Percentiles rank a stretch among this genome's conserved stretches.
These are phyloP conservation scores for Scaptomyza cyrtandrae DNA, from an alignment of 2,888 invertebrate species.

Conservation along the genomic window DNA sequence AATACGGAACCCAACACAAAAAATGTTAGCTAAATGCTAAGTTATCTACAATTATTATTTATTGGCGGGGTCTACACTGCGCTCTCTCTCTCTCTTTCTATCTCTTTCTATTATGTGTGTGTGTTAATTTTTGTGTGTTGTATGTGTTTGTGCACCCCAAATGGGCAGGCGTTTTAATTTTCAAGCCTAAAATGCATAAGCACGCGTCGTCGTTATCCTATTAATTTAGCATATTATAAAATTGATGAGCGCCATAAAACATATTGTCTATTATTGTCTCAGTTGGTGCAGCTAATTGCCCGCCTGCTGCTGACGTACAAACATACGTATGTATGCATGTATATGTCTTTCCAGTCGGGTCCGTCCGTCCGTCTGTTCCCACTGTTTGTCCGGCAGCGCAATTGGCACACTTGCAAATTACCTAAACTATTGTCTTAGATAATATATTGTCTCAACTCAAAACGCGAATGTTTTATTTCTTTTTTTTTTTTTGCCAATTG, in stretches of 20 bases:
- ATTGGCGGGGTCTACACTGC: conserved; percentile 57
- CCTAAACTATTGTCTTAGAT: conserved; percentile 21
- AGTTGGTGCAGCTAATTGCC: conserved; percentile 54
- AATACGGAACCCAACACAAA: conserved; percentile 57
- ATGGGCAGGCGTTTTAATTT: conserved; percentile 31
- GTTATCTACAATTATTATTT: conserved; percentile 77
- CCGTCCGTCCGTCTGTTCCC: neutral
- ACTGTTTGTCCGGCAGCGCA: conserved; percentile 31
- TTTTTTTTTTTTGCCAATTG: neutral
- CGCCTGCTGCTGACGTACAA: conserved; percentile 30
- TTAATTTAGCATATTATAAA: conserved; percentile 58
- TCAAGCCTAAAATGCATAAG: conserved; percentile 46
- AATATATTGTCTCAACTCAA: conserved; percentile 11
- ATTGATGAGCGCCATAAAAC: conserved; percentile 38
- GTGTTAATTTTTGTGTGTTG: conserved; percentile 14
- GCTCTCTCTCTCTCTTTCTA: conserved; percentile 23
- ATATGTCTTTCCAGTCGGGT: conserved; percentile 5
- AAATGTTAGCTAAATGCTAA: conserved; percentile 76
- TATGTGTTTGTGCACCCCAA: conserved; percentile 34
- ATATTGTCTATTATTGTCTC: conserved; percentile 16
- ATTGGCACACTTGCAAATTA: conserved; percentile 42
- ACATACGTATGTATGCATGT: conserved; percentile 7
- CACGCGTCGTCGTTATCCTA: conserved; percentile 43
- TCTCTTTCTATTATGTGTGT: conserved; percentile 3
- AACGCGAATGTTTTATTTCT: conserved; percentile 11